A percentile compares a stretch with the other conserved stretches of the same genome.
phyloP scores from a whole-genome alignment of 1,140 invertebrate genomes.

The Condylostylus longicornis region DNA sequence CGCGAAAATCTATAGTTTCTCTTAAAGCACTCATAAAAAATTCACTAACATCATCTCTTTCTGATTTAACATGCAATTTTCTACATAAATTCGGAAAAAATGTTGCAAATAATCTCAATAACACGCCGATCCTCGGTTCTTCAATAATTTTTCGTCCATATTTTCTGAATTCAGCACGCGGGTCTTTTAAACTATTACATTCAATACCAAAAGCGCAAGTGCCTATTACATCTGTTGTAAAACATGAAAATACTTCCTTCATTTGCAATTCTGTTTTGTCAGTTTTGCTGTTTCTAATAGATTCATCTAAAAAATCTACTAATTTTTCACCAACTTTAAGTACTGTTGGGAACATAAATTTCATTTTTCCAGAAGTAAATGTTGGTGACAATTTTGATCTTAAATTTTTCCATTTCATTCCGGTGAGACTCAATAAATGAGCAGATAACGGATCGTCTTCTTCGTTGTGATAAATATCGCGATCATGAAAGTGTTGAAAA shows the following conservation, averaged over 20 bases:
- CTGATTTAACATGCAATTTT: slow-evolving; percentile 14
- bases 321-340: slow-evolving; percentile 25
- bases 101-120: slow-evolving; percentile 12
- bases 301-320: slow-evolving; percentile 11
- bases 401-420: slow-evolving; percentile 38
- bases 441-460: slow-evolving; percentile 31
- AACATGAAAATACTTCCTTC: slow-evolving; percentile 41
- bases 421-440: slow-evolving; percentile 33
- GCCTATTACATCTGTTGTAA: slow-evolving; percentile 43
- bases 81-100: slow-evolving; percentile 14
- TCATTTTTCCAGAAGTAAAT: slow-evolving; percentile 44
- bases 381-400: slow-evolving; percentile 40
- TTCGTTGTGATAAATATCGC: slow-evolving; percentile 27
- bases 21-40: slow-evolving; percentile 31
- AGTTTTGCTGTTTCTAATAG: no score
- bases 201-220: slow-evolving; percentile 37
- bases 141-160: slow-evolving; percentile 20
- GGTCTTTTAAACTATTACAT: slow-evolving; percentile 32
- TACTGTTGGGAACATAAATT: slow-evolving; percentile 34
- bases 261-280: slow-evolving; percentile 30
- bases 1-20: slow-evolving; percentile 28
- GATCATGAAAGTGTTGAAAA: slow-evolving; percentile 36
- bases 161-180: slow-evolving; percentile 33
- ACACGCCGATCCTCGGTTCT: slow-evolving; percentile 9
- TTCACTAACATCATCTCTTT: slow-evolving; percentile 19